phyloP scores from a whole-genome alignment of 2,797 vertebrate genomes.

The Limosa lapponica region DNA sequence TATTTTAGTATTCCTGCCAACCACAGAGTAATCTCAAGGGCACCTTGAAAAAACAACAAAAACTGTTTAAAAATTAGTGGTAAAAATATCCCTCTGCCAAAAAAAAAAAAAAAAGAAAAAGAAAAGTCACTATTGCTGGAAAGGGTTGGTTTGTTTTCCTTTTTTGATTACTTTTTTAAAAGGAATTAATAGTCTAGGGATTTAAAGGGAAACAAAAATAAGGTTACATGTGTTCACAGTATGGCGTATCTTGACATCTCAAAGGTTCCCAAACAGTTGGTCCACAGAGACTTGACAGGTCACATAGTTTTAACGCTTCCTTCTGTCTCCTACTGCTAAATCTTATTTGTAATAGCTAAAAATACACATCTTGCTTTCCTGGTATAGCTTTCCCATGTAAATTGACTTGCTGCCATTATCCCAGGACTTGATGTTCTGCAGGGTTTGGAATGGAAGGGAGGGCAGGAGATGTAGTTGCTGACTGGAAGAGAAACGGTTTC shows the following conservation, averaged over 20 bases:
- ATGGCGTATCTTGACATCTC: neutral
- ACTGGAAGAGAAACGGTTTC: neutral
- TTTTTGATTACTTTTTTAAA: neutral
- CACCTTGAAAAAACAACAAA: neutral
- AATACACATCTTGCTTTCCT: slow-evolving; percentile 46
- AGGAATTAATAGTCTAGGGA: neutral
- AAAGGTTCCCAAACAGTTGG: slow-evolving; percentile 33
- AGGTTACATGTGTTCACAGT: neutral
- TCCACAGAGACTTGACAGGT: slow-evolving; percentile 38
- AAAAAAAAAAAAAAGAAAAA: neutral
- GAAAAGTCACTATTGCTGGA: neutral
- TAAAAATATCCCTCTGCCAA: neutral
- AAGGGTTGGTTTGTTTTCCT: neutral
- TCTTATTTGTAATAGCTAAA: slow-evolving; percentile 34
- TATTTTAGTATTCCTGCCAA: slow-evolving; percentile 11
- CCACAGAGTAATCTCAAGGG: neutral
- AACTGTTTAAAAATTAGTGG: neutral
- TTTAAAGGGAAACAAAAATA: slow-evolving; percentile 5
- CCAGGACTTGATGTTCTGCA: neutral
- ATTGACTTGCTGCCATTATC: neutral
- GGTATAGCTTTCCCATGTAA: slow-evolving; percentile 58
- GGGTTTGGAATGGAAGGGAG: neutral
- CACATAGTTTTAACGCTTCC: slow-evolving; percentile 56
- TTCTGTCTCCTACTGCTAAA: slow-evolving; percentile 34
- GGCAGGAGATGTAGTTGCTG: neutral